Percentiles rank a stretch among this genome's conserved stretches.
phyloP scores from a whole-genome alignment of 2,888 invertebrate genomes.

The Muschampia plurimacula region DNA sequence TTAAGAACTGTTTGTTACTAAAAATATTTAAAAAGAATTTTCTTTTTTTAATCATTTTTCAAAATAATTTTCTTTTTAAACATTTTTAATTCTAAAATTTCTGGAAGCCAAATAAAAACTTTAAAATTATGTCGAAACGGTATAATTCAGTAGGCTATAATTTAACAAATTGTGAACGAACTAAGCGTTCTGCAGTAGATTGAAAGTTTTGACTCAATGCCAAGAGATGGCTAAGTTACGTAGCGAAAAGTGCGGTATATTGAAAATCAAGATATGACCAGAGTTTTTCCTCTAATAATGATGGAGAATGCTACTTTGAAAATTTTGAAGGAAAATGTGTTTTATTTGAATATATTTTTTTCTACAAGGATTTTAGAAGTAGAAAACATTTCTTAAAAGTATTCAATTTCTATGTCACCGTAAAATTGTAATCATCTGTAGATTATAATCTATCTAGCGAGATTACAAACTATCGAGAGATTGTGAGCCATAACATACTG shows the following conservation, averaged over 20 bases:
- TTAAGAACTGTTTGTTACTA: no score
- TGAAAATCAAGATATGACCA: conserved; percentile 33
- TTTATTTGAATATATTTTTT: background rate
- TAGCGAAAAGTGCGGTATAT: conserved; percentile 31
- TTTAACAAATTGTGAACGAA: conserved; percentile 37
- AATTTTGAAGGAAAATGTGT: background rate
- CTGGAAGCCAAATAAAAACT: conserved; percentile 26
- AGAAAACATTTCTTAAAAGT: no score
- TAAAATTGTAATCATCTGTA: no score
- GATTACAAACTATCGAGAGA: no score
- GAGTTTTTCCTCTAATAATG: conserved; percentile 20
- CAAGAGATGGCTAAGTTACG: conserved; percentile 31
- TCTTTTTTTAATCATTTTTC: no score
- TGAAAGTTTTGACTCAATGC: conserved; percentile 39
- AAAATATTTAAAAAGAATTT: no score
- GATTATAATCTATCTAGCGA: no score
- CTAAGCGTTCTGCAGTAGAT: conserved; percentile 38
- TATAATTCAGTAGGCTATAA: conserved; percentile 37
- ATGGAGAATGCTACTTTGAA: conserved; percentile 18
- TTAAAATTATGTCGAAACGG: conserved; percentile 29
- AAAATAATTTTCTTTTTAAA: no score
- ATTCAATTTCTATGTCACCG: no score
- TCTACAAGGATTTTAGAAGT: background rate
- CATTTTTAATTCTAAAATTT: background rate
- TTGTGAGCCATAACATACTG: no score